phyloP scores from a whole-genome alignment of 2,113 vertebrate genomes.

The Halichoerus grypus region DNA sequence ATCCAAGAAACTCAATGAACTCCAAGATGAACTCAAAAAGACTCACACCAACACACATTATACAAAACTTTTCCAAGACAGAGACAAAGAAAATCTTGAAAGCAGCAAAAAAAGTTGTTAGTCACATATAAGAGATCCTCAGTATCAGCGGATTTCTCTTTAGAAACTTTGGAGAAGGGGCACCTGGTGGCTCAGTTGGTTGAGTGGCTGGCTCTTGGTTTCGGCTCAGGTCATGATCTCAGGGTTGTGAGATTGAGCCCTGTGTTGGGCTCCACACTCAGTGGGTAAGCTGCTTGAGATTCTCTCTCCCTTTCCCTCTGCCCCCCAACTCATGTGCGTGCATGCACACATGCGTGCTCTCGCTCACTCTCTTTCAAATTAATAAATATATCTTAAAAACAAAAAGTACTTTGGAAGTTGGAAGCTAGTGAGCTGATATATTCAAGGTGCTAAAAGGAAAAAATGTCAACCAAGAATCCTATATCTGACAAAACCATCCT shows the following conservation, averaged over 20 bases:
- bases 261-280: neutral
- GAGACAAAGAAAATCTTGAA: neutral
- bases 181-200: neutral
- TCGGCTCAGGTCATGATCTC: neutral
- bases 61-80: neutral
- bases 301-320: neutral
- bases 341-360: neutral
- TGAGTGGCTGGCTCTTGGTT: neutral
- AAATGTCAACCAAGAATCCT: neutral
- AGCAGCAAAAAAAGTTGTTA: neutral
- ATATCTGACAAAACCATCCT: neutral
- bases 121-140: neutral
- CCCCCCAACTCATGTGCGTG: neutral
- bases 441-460: neutral
- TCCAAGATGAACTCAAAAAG: neutral
- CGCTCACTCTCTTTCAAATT: neutral
- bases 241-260: neutral
- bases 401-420: neutral
- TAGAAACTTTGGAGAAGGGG: neutral
- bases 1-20: neutral
- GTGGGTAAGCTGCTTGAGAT: neutral
- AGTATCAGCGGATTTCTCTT: neutral
- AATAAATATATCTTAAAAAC: neutral
- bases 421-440: neutral
- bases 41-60: neutral